Conservation (phyloP, 2,113 vertebrate species). For the Elanus axillaris region DNA sequence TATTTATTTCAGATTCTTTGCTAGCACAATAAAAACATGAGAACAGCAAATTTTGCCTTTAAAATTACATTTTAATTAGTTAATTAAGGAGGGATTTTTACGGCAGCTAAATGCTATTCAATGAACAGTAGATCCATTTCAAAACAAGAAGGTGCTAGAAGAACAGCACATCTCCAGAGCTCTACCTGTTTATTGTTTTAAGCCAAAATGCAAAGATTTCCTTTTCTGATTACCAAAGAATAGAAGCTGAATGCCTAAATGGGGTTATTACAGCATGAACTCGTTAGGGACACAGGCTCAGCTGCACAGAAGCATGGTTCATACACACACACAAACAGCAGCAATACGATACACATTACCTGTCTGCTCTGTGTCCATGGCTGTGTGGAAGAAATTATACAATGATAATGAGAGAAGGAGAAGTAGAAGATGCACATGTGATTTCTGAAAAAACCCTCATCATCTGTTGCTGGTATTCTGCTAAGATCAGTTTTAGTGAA, state of each 20-base stretch:
- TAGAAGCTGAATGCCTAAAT: conserved; percentile 38
- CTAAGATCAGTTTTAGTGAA: neutral
- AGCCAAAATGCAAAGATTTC: neutral
- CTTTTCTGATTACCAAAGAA: neutral
- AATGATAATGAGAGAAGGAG: conserved; percentile 57
- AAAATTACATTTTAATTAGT: neutral
- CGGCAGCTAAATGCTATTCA: neutral
- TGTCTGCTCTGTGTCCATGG: conserved; percentile 97
- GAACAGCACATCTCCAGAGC: neutral
- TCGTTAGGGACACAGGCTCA: neutral
- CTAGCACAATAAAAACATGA: neutral
- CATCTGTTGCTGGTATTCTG: neutral
- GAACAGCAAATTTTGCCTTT: neutral
- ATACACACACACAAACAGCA: conserved; percentile 6
- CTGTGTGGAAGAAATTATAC: conserved; percentile 84
- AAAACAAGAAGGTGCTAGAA: neutral
- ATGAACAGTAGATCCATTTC: neutral
- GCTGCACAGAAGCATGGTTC: conserved; percentile 20
- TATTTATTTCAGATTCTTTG: neutral
- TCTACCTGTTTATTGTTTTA: neutral
- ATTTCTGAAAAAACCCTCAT: neutral
- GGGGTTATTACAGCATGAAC: conserved; percentile 19
- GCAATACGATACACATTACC: conserved; percentile 76
- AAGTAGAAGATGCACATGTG: neutral
- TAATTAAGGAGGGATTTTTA: neutral